A percentile compares a stretch with the other conserved stretches of the same genome.
phyloP scores from a whole-genome alignment of 2,888 invertebrate species.

The Chymomyza procnemis region DNA sequence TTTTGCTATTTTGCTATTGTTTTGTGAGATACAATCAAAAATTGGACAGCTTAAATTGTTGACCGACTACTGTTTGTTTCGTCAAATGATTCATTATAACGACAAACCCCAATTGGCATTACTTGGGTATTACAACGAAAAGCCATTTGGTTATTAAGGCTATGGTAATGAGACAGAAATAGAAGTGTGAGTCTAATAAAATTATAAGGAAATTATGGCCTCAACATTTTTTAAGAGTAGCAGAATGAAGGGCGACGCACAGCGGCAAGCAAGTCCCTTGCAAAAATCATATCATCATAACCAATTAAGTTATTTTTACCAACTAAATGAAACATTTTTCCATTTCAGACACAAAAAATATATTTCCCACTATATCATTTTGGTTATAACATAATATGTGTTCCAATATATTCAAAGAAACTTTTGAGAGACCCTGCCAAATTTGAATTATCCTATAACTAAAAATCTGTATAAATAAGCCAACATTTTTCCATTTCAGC shows the following conservation, averaged over 20 bases:
- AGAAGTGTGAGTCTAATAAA: not conserved
- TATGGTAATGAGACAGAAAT: not conserved
- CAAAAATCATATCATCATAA: no score
- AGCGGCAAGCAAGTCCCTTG: no score
- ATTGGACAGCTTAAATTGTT: conserved; percentile 56
- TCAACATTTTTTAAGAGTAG: not conserved
- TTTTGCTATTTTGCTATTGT: conserved; percentile 23
- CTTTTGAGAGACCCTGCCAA: no score
- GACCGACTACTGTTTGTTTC: conserved; percentile 59
- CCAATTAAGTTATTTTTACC: no score
- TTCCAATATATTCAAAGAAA: no score
- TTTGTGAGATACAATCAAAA: conserved; percentile 40
- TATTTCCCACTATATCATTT: no score
- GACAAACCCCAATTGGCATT: not conserved
- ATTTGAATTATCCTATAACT: no score
- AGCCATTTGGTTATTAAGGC: conserved; percentile 46
- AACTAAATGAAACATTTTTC: no score
- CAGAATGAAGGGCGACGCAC: not conserved
- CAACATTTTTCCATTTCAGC: no score
- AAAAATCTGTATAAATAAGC: no score
- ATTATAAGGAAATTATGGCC: not conserved
- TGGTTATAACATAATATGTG: no score
- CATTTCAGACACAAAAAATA: no score
- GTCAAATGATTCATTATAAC: conserved; percentile 52
- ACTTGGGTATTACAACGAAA: conserved; percentile 50